A percentile compares a stretch with the other conserved stretches of the same genome.
Evolutionary conservation across 2,797 vertebrate genomes (phyloP).

Genomic region (Myripristis murdjan): DNA sequence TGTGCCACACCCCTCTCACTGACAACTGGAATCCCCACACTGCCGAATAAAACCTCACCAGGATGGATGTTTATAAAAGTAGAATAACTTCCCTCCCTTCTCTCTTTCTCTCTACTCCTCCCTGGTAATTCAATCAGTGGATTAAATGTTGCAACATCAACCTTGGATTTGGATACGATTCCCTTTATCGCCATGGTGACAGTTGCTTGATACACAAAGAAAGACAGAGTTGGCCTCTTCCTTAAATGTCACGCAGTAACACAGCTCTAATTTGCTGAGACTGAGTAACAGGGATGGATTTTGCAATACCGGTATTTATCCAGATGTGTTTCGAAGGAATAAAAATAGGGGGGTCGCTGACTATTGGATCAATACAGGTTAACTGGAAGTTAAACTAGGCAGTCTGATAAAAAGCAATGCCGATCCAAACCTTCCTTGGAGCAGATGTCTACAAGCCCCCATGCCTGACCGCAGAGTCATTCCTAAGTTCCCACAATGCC

Average conservation of each 20-base stretch:
- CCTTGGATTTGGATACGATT: conserved; percentile 57
- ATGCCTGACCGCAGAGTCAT: no score
- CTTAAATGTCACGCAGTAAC: conserved; percentile 54
- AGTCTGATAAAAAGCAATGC: no score
- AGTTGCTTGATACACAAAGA: conserved; percentile 65
- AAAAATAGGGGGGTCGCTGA: neutral
- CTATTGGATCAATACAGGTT: neutral
- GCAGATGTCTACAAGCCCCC: no score
- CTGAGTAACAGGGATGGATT: conserved; percentile 25
- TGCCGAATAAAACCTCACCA: conserved; percentile 33
- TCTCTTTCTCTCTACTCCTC: conserved; percentile 51
- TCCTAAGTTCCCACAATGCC: no score
- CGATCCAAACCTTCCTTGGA: no score
- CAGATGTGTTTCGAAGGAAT: conserved; percentile 20
- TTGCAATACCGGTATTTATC: conserved; percentile 22
- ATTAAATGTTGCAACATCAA: conserved; percentile 81
- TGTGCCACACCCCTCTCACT: conserved; percentile 29
- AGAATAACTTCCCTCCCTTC: conserved; percentile 29
- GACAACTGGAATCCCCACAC: conserved; percentile 37
- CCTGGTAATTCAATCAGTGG: conserved; percentile 75
- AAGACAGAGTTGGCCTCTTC: conserved; percentile 43
- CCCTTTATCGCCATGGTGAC: conserved; percentile 65
- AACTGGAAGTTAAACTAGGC: no score
- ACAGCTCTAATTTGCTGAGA: conserved; percentile 20
- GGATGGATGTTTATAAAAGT: conserved; percentile 54